Conservation (phyloP, 2,113 vertebrate genomes). For the Actinemys pallida region DNA sequence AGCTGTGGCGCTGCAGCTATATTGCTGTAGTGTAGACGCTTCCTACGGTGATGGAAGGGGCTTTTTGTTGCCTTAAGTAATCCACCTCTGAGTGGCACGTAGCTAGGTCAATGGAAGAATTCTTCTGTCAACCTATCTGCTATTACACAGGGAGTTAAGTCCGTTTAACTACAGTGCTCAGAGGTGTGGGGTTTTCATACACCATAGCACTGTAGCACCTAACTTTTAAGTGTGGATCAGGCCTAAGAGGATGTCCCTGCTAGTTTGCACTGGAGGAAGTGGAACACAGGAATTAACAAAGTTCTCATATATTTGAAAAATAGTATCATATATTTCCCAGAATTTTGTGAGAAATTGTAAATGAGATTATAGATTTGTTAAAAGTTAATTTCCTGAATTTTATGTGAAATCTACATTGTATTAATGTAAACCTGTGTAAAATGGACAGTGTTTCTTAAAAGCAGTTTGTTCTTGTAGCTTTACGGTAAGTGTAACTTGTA, state of each 20-base stretch:
- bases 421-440: slow-evolving; percentile 39
- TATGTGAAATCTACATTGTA: slow-evolving; percentile 38
- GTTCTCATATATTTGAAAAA: slow-evolving; percentile 6
- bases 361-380: slow-evolving; percentile 17
- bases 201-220: no score
- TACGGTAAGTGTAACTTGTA: slow-evolving; percentile 10
- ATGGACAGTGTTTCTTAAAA: neutral
- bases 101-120: no score
- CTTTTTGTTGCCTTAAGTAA: no score
- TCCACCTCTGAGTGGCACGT: no score
- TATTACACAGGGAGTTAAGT: no score
- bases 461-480: slow-evolving; percentile 28
- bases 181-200: no score
- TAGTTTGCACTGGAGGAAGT: neutral
- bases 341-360: slow-evolving; percentile 28
- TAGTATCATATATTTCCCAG: neutral
- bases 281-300: neutral
- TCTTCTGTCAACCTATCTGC: no score
- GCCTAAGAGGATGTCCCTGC: neutral
- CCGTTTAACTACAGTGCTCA: no score
- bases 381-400: slow-evolving; percentile 14
- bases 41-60: no score
- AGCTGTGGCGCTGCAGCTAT: no score
- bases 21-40: no score
- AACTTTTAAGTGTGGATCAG: no score